Conservation (phyloP, 1,140 invertebrate species). For the Tetramorium alpestre region DNA sequence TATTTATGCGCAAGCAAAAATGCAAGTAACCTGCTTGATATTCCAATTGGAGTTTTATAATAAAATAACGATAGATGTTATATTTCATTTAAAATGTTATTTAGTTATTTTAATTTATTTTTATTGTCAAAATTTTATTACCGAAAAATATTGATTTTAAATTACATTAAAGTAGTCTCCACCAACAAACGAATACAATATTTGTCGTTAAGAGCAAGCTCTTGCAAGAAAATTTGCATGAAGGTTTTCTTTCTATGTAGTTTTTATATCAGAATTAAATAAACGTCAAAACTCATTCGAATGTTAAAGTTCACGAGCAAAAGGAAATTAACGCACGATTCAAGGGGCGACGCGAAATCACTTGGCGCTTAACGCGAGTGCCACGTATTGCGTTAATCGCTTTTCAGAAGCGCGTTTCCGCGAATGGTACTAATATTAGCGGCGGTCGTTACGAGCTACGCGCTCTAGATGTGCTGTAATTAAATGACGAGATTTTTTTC, state of each 20-base stretch:
- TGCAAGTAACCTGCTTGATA: not conserved
- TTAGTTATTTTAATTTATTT: not conserved
- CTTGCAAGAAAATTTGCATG: too few relatives aligned
- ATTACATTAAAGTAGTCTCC: not conserved
- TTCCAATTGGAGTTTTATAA: not conserved
- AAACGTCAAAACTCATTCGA: not conserved
- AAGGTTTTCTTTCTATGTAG: not conserved
- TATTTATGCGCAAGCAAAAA: not conserved
- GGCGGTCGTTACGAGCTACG: constrained; percentile 12
- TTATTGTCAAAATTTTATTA: not conserved
- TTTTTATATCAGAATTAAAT: not conserved
- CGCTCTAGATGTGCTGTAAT: constrained; percentile 53
- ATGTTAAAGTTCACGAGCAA: not conserved
- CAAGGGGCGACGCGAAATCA: not conserved
- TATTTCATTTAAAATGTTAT: not conserved
- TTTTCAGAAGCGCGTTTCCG: constrained; percentile 66
- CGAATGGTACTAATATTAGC: constrained; percentile 70
- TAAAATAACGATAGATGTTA: not conserved
- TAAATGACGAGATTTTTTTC: constrained; percentile 68
- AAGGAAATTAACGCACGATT: not conserved
- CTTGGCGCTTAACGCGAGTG: not conserved
- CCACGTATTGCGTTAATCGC: constrained; percentile 44
- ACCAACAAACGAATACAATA: not conserved
- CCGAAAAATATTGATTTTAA: not conserved
- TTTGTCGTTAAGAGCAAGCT: not conserved